Evolutionary conservation across 2,797 vertebrate species (phyloP), one percentile per base, ranked within the genome.

Genomic region (Onychomys torridus): DNA sequence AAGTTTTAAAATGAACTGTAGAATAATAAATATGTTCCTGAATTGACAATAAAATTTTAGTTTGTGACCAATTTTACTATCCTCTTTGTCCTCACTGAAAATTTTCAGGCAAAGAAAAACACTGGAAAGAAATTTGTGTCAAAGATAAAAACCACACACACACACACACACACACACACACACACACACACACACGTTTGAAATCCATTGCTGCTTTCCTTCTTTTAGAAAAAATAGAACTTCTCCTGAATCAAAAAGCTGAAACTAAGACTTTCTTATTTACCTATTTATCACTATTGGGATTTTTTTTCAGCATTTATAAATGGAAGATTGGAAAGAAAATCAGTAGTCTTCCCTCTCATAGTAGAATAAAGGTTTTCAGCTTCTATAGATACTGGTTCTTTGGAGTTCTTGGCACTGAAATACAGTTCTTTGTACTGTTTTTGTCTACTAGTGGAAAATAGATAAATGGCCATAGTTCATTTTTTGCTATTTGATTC

Each of bases 41-140:
- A 94, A 84, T 98, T 97, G 11, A 97, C 93, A 96, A 96, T 93
- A 97, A 97, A 98, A 97, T 34, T 77, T 4, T 2, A 55, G 0
- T 67, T 89, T 98, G 96, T 96, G 97, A 97, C 88, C 85, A 98
- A 85, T n/a, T 97, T 98, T 96, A 94, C 88, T 98, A 96, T 27
- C 85, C 95, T 98, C 95, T 97, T 96, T 94, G 89, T 94, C 96
- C 85, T 97, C 94, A 95, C 96, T 97, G 95, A 97, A 91, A 97
- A 97, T 97, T 97, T 97, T 98, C 96, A 98, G 95, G 86, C 76
- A 97, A 98, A 97, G 97, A 97, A 9, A 63, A 34, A 14, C 71
- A 97, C 90, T 98, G 95, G 90, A 98, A 97, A 97, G 82, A 94
- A 96, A 97, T 96, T 98, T 98, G 69, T 89, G 98, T 97, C 81